Conservation (phyloP, 2,888 invertebrate species). For the Drosophila neonasuta region DNA sequence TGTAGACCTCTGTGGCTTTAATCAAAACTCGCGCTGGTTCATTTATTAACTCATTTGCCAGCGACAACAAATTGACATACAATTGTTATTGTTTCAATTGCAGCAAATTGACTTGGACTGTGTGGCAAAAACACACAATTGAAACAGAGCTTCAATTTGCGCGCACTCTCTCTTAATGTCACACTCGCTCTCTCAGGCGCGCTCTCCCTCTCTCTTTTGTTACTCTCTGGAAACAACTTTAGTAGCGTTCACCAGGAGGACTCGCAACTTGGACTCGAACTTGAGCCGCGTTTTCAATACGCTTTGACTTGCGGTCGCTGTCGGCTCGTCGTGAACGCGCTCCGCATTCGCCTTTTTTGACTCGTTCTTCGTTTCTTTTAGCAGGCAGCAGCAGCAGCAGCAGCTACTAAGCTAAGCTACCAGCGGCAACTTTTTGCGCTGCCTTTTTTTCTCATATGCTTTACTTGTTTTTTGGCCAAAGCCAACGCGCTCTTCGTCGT, state of each 20-base stretch:
- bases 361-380: conserved; percentile 55
- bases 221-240: conserved; percentile 24
- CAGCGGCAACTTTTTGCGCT: conserved; percentile 58
- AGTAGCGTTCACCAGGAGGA: conserved; percentile 54
- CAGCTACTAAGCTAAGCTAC: conserved; percentile 34
- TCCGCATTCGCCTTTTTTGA: conserved; percentile 36
- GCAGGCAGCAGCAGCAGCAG: conserved; percentile 49
- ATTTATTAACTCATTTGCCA: conserved; percentile 74
- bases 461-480: conserved; percentile 57
- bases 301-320: conserved; percentile 77
- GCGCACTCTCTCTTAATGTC: conserved; percentile 30
- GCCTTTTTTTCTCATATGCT: conserved; percentile 61
- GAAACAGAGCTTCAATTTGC: conserved; percentile 26
- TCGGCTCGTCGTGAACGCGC: conserved; percentile 62
- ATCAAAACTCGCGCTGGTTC: conserved; percentile 33
- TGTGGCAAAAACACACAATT: conserved; percentile 30
- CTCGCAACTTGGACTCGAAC: conserved; percentile 58
- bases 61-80: conserved; percentile 65
- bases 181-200: conserved; percentile 9
- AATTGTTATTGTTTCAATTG: conserved; percentile 78
- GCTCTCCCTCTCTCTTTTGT: conserved; percentile 22
- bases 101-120: conserved; percentile 65
- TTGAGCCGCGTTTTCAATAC: conserved; percentile 75
- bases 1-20: conserved; percentile 25
- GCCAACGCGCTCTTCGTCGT: conserved; percentile 35